Evolutionary conservation across 2,113 vertebrate genomes (phyloP).

Genomic region (Nipponia nippon): DNA sequence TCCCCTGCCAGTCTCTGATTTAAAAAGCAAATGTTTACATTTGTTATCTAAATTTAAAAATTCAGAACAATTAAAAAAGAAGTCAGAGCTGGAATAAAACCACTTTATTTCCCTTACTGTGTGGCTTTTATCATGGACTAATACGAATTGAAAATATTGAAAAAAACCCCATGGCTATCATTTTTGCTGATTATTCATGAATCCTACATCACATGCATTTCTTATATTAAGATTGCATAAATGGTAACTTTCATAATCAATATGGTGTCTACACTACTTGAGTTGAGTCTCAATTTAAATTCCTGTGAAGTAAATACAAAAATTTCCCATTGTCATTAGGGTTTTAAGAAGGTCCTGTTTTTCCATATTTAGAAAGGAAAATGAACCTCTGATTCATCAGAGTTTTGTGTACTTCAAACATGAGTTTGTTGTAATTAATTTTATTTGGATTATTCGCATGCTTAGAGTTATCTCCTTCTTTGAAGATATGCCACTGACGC

Average conservation of each 20-base stretch:
- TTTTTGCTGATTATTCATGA: neutral
- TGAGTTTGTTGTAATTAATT: neutral
- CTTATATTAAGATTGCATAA: neutral
- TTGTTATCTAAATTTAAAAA: neutral
- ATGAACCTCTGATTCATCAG: neutral
- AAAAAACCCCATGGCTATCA: rapidly evolving
- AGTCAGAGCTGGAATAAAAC: neutral
- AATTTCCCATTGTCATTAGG: neutral
- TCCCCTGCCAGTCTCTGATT: neutral
- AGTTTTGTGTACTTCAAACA: neutral
- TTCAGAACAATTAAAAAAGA: neutral
- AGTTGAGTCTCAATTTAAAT: neutral
- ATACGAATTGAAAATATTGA: neutral
- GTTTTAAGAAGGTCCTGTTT: neutral
- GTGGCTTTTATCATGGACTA: neutral
- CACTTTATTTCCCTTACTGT: neutral
- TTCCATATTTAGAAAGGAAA: neutral
- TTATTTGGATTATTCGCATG: neutral
- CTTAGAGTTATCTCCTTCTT: neutral
- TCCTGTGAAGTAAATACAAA: neutral
- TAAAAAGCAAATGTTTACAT: neutral
- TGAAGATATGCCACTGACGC: neutral
- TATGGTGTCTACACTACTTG: neutral
- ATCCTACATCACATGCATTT: neutral
- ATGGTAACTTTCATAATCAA: neutral